Evolutionary conservation across 2,113 vertebrate genomes (phyloP).

Genomic region (Andinoacara biseriatus): DNA sequence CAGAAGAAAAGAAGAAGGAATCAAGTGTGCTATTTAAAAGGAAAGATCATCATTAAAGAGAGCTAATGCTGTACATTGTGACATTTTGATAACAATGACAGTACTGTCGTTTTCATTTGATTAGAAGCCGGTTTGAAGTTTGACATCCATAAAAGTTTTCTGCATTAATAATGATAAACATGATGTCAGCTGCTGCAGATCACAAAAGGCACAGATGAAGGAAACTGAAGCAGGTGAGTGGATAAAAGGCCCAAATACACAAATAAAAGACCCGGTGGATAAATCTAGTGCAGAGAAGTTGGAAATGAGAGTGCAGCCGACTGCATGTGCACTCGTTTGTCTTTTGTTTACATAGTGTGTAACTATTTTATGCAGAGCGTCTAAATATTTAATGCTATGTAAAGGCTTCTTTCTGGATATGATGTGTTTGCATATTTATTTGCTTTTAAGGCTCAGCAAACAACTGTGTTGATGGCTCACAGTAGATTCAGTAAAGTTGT

Average conservation of each 20-base stretch:
- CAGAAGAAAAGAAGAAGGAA: neutral
- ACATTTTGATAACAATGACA: conserved; percentile 19
- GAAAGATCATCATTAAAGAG: conserved; percentile 13
- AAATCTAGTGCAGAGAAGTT: conserved; percentile 4
- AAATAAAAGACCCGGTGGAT: neutral
- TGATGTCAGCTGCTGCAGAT: conserved; percentile 15
- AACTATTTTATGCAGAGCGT: conserved; percentile 51
- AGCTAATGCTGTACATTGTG: conserved; percentile 31
- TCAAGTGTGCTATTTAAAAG: conserved; percentile 2
- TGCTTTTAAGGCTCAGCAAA: conserved; percentile 66
- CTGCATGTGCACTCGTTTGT: neutral
- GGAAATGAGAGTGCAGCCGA: neutral
- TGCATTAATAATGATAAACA: conserved; percentile 42
- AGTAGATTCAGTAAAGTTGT: conserved; percentile 60
- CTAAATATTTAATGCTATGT: conserved; percentile 71
- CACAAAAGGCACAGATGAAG: conserved; percentile 11
- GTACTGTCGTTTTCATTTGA: neutral
- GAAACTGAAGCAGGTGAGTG: neutral
- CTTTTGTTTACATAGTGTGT: conserved; percentile 44
- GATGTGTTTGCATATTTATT: conserved; percentile 72
- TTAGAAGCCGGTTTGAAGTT: conserved; percentile 35
- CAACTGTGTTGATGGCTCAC: conserved; percentile 49
- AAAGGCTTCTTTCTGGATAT: conserved; percentile 50
- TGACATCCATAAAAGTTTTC: conserved; percentile 7
- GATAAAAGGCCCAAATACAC: neutral